Evolutionary conservation across 2,797 vertebrate species (phyloP), one percentile per base, ranked within the genome.

Genomic region (Pipistrellus pygmaeus): DNA sequence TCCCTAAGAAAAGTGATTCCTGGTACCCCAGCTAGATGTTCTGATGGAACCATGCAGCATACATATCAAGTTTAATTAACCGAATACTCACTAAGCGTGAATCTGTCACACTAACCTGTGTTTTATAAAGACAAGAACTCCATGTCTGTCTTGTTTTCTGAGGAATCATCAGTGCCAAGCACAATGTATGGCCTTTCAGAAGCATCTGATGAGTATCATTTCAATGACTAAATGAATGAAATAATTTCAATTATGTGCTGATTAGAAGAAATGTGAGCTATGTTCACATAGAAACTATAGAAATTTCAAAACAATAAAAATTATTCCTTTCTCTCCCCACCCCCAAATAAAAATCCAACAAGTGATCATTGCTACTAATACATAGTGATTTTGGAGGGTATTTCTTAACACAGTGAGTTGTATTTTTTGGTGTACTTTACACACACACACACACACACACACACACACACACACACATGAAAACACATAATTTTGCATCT

Each of bases 281-380:
- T 51, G 5, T 23, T 69, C 38, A 86, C 21, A 48, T 10, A 51
- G 62, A 68, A 88, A 90, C 69, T 18, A 72, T 25, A 60, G 5
- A 85, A 35, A 93, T 76, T 66, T 88, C 68, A 75, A 73, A 72
- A 80, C 20, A 69, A 51, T 75, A 38, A 81, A 51, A 94, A 30
- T 75, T 68, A 32, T 17, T 18, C 18, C 57, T 64, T n/a, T 18
- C 3, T 44, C 8, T 2, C 53, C 8, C 23, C 2, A 55, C 25
- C 12, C 10, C 53, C 53, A 55, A 55, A 55, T 55, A 55, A 78
- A 88, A 32, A 66, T 35, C 4, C 3, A 87, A 64, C n/a, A 71
- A 77, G 30, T 35, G 25, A 76, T 71, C n/a, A 86, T 41, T 32
- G 1, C 3, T 51, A 84, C 53, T 77, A 77, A 88, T 13, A 77